These are phyloP conservation scores for Miniopterus natalensis DNA, from an alignment of 2,113 vertebrate genomes.

Conservation along the genomic window DNA sequence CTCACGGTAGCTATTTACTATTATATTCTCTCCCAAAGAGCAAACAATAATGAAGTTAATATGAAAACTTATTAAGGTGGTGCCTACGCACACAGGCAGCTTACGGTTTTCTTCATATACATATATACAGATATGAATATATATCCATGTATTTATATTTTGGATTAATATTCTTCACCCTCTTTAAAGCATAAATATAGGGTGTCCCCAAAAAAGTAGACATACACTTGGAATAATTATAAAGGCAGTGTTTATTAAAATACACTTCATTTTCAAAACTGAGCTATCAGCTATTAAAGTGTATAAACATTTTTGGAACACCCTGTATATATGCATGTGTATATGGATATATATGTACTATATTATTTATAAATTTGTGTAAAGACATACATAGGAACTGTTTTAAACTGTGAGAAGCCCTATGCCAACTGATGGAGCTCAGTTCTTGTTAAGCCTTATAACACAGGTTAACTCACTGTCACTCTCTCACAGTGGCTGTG, in stretches of 20 bases:
- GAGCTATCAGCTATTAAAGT: too few species aligned
- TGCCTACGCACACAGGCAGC: neutral
- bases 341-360: neutral
- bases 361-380: neutral
- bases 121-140: neutral
- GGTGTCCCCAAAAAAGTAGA: too few species aligned
- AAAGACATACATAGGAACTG: neutral
- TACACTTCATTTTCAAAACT: too few species aligned
- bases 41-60: conserved; percentile 32
- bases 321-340: neutral
- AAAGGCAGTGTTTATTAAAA: too few species aligned
- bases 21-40: conserved; percentile 11
- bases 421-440: neutral
- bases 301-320: too few species aligned
- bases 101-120: neutral
- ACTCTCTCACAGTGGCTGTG: neutral
- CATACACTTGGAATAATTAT: too few species aligned
- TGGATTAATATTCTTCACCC: neutral
- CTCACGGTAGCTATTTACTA: neutral
- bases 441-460: neutral
- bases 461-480: neutral
- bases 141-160: neutral
- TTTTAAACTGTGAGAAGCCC: neutral
- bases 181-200: neutral
- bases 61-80: neutral